Evolutionary conservation across 1,140 invertebrate species (phyloP).

Genomic region (Phymorhynchus buccinoides): DNA sequence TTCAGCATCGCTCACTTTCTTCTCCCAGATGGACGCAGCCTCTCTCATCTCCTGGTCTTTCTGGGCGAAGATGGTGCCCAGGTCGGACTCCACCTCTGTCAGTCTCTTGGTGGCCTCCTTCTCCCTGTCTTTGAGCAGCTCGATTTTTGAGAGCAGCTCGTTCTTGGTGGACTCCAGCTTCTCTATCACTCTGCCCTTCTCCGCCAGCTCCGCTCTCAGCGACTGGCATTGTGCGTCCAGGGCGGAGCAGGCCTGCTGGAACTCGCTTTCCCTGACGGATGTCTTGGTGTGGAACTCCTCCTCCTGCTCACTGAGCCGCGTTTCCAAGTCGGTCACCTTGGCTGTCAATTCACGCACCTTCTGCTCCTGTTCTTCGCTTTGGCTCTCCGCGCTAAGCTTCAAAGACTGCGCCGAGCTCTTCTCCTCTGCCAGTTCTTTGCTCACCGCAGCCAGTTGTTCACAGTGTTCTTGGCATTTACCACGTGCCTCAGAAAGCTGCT

Average conservation of each 20-base stretch:
- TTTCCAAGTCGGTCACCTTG: neutral
- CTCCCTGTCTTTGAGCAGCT: constrained; percentile 37
- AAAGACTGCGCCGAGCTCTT: constrained; percentile 8
- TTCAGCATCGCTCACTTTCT: constrained; percentile 17
- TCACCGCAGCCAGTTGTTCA: constrained; percentile 14
- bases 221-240: constrained; percentile 28
- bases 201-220: constrained; percentile 30
- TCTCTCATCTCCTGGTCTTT: constrained; percentile 36
- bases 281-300: neutral
- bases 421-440: constrained; percentile 37
- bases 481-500: constrained; percentile 19
- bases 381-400: neutral
- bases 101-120: constrained; percentile 7
- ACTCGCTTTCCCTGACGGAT: constrained; percentile 21
- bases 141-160: constrained; percentile 31
- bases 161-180: constrained; percentile 33
- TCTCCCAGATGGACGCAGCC: neutral
- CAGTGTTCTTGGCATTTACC: neutral
- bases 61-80: constrained; percentile 31
- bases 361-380: neutral
- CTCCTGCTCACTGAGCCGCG: neutral
- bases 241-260: constrained; percentile 9
- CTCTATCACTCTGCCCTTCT: constrained; percentile 37
- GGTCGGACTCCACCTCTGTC: constrained; percentile 38
- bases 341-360: neutral